Evolutionary conservation across 2,797 vertebrate species (phyloP), one percentile per base, ranked within the genome.

Genomic region (Gambelia wislizenii): DNA sequence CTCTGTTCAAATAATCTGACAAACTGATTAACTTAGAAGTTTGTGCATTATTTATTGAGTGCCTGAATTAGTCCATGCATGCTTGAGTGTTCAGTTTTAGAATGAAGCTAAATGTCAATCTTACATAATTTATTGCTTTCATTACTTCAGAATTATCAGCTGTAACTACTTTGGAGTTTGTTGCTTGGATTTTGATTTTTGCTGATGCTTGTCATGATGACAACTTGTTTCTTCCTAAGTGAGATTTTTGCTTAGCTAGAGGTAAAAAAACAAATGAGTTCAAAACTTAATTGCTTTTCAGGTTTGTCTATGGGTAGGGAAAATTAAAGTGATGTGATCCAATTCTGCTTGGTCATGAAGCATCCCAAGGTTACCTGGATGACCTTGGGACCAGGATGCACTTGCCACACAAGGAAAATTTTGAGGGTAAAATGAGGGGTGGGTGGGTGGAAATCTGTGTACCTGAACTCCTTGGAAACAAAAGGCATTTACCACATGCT

Each of bases 61-160:
- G 27, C 14, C 25, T 49, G 42, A 14, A 88, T 47, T 47, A 82
- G 83, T 67, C 69, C 70, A 42, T 25, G 22, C 14, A 77, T 92
- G 70, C 56, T 93, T 64, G 61, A 49, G 87, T 82, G 76, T 75
- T 77, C 39, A 87, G 8, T 39, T 91, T 44, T 52, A 54, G 79
- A 52, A 92, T 89, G 87, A 22, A 74, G 8, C 39, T 30, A 36
- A 87, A 59, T 36, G 44, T 83, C 0, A 13, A 78, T 93, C 54
- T 87, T 89, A 75, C 88, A 27, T 69, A 88, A 27, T 64, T 90
- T 87, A 77, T 84, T 49, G 89, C 59, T 90, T 92, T 90, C 79
- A 77, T 92, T 67, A 76, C 61, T 70, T 59, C 88, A 86, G 61
- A 92, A 93, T 22, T 74, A 86, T 70, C 75, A 86, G 25, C 39